Evolutionary conservation across 2,888 invertebrate species (phyloP), one percentile per base, ranked within the genome.

Genomic region (Cephus sareptanus): DNA sequence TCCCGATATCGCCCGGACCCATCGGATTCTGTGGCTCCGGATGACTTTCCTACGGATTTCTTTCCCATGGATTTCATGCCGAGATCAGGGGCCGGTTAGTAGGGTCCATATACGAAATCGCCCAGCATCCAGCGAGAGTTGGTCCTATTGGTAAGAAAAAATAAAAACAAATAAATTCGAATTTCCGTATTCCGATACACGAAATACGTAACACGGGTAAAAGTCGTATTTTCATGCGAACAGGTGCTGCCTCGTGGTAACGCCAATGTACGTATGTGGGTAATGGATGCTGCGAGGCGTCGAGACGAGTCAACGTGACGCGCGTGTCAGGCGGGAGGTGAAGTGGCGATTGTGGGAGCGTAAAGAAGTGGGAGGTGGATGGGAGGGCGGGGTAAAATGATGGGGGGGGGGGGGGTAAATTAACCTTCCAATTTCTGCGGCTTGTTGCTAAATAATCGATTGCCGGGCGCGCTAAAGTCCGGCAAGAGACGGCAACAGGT

Each of bases 371-470:
- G 31, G 70, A 6, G 70, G 31, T 70, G 1, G 70, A 30, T 70
- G 31, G 33, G 1, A 11, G 3, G 30, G 30, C 70, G 70, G 31
- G 3, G 12, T 12, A 4, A 13, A 37, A 37, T 13, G 37, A 13
- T 13, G 85, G 87, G 83, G 15, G 71, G 85, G 85, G 87, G 83
- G 15, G 71, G 85, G 86, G 83, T 85, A 87, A 88, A 89, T 89
- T 89, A 89, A 87, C 87, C 87, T 87, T 86, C 87, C 88, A 88
- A 89, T 88, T 89, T 88, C 86, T 87, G 87, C 84, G 88, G 88
- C 87, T 88, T 87, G 88, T 89, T 87, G 86, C 87, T 87, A 87
- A 90, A 89, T 87, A 89, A 90, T 90, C 89, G 90, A 90, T 89
- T 83, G 87, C 83, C 85, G 85, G 23, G 56, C 82, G 85, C 79